Evolutionary conservation across 2,797 vertebrate species (phyloP), one percentile per base, ranked within the genome.

Genomic region (Orestias chungarensis): DNA sequence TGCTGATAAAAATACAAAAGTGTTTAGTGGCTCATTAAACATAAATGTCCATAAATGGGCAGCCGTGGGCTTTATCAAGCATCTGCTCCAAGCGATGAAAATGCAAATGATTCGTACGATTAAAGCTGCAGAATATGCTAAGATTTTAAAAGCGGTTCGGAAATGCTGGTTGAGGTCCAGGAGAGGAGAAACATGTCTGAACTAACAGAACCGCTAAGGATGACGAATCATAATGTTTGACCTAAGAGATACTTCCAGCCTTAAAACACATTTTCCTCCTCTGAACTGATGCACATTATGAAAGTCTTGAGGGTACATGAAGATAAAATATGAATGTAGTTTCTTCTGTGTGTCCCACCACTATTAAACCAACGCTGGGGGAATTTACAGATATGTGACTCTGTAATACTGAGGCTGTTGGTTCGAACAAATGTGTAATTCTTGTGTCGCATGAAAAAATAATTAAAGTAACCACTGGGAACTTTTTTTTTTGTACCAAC

Each of bases 151-250:
- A 54, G 20, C 47, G 31, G 44, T 49, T 57, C 46, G 17, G 40
- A 38, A 42, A 69, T 52, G 47, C 47, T 43, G 14, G 12, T 64
- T 15, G 46, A 72, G 27, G 38, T 31, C 61, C 43, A n/a, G 20
- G 25, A 18, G 29, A 44, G 27, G 14, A 49, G 25, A 43, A 31
- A 17, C 27, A 9, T 20, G 35, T 74, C 40, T 46, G 64, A 42
- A 43, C 44, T 67, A 27, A 40, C 57, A 61, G 25, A 9, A 31
- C 61, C 29, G 20, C 62, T 70, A 27, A 52, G 14, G 64, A 57
- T 25, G 46, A 29, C 18, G 25, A 68, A 62, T 74, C 64, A 49
- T 40, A 61, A 15, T 25, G 33, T 73, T 55, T 20, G 1, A 55
- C 50, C 38, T 18, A 8, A 55, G 20, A 65, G 27, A 46, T 49